Conservation (phyloP, 2,797 vertebrate species). For the Bufotes viridis region DNA sequence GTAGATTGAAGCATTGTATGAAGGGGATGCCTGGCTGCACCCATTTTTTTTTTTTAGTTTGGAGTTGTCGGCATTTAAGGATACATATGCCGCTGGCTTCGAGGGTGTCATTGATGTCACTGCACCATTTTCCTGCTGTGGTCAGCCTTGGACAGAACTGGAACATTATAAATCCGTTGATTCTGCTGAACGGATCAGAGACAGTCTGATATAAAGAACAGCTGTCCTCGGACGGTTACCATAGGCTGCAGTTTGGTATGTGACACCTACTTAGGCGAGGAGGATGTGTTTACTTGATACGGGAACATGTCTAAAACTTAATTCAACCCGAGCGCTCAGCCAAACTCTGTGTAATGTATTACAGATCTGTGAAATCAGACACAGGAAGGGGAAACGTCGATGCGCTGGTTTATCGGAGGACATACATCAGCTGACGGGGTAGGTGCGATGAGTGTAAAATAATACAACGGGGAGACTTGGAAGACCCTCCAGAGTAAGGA, state of each 20-base stretch:
- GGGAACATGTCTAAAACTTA: slow-evolving; percentile 15
- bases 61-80: no score
- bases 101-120: no score
- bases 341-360: slow-evolving; percentile 14
- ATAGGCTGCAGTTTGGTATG: slow-evolving; percentile 22
- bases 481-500: not conserved
- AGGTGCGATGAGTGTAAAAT: not conserved
- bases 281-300: slow-evolving; percentile 30
- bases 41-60: no score
- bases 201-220: slow-evolving; percentile 5
- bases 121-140: no score
- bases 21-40: no score
- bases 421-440: not conserved
- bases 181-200: not conserved
- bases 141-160: not conserved
- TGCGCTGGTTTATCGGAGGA: not conserved
- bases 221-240: not conserved
- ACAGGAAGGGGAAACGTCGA: not conserved
- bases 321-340: not conserved
- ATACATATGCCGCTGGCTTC: no score
- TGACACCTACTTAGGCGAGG: slow-evolving; percentile 17
- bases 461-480: not conserved
- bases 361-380: not conserved
- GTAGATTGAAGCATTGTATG: no score
- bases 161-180: not conserved